A percentile compares a stretch with the other conserved stretches of the same genome.
Evolutionary conservation across 2,113 vertebrate species (phyloP).

Genomic region (Dasyprocta punctata): DNA sequence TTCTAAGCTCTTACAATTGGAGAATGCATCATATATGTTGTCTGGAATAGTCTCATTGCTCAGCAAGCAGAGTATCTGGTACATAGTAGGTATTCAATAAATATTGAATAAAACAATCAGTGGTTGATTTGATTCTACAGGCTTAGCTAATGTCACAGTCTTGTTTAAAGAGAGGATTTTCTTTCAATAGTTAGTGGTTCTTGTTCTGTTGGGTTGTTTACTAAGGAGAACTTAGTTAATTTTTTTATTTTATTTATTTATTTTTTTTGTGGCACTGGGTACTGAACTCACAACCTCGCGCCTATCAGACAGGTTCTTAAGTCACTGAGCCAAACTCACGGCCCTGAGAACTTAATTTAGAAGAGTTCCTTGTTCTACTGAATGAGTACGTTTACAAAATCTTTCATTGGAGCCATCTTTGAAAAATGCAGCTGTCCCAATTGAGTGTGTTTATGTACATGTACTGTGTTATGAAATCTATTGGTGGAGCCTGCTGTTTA

Average conservation of each 20-base stretch:
- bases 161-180: conserved; percentile 34
- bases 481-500: background rate
- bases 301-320: too few relatives aligned
- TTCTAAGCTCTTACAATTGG: background rate
- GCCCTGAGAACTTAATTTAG: too few relatives aligned
- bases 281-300: too few relatives aligned
- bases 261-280: too few relatives aligned
- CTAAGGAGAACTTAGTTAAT: background rate
- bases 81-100: background rate
- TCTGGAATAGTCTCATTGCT: background rate
- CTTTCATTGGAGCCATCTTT: background rate
- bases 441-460: background rate
- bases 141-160: background rate
- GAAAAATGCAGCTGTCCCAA: background rate
- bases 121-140: background rate
- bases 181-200: background rate
- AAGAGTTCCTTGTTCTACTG: background rate
- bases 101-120: background rate
- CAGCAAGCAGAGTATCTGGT: background rate
- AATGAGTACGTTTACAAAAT: background rate
- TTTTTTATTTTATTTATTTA: too few relatives aligned
- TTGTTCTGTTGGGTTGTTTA: conserved; percentile 1
- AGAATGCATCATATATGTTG: background rate
- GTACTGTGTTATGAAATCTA: too few relatives aligned
- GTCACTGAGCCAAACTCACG: too few relatives aligned